Conservation (phyloP, 2,113 vertebrate species). For the Xyrauchen texanus region DNA sequence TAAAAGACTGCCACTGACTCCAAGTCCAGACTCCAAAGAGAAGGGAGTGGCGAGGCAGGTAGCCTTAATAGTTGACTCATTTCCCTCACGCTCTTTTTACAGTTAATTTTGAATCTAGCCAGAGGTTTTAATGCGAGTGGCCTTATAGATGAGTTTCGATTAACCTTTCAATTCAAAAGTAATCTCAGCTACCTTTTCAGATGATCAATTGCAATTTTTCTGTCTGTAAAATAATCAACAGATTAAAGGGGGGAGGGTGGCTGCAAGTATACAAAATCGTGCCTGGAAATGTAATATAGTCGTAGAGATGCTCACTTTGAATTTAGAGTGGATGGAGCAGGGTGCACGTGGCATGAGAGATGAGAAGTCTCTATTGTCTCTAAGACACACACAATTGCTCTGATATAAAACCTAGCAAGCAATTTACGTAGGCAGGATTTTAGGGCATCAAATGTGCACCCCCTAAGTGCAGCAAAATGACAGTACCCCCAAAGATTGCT, state of each 20-base stretch:
- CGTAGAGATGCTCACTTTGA: background rate
- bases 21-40: background rate
- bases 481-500: too few relatives aligned
- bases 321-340: slow-evolving; percentile 25
- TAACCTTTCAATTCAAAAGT: slow-evolving; percentile 46
- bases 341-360: background rate
- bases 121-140: background rate
- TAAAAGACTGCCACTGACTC: slow-evolving; percentile 55
- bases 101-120: slow-evolving; percentile 4
- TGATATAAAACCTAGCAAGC: too few relatives aligned
- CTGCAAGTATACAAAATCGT: slow-evolving; percentile 24
- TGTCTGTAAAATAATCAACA: slow-evolving; percentile 41
- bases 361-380: background rate
- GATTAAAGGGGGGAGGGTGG: slow-evolving; percentile 1
- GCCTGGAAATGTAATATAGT: slow-evolving; percentile 17
- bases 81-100: slow-evolving; percentile 36
- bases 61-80: slow-evolving; percentile 16
- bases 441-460: too few relatives aligned
- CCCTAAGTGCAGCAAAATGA: too few relatives aligned
- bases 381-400: too few relatives aligned
- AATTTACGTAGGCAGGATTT: too few relatives aligned
- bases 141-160: slow-evolving; percentile 42
- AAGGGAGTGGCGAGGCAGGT: slow-evolving; percentile 7
- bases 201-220: slow-evolving; percentile 45
- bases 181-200: slow-evolving; percentile 33